Evolutionary conservation across 2,113 vertebrate species (phyloP), one percentile per base, ranked within the genome.

Genomic region (Nibea coibor): DNA sequence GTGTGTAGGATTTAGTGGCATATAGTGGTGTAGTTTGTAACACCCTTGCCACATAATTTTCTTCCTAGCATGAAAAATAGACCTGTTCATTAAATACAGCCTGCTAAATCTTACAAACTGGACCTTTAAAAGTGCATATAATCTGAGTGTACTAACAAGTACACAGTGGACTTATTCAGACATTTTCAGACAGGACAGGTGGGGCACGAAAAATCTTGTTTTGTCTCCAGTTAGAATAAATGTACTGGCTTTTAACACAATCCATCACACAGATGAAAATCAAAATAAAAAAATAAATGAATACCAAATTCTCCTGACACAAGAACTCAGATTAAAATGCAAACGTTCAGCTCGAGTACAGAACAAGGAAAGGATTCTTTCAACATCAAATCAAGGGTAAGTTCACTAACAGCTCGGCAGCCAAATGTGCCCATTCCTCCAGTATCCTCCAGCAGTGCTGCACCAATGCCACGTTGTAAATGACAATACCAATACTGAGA

Each of bases 271-370:
- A 39, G 53, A 26, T 26, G 24, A 26, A 26, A 26, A 26, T 26
- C 24, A 26, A 26, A 26, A 26, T 26, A 1, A 10, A 28, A 16
- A 63, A 53, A 54, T 43, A 2, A 10, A 43, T 14, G 12, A 19
- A 62, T 4, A 39, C 1, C 47, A 42, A n/a, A n/a, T 63, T 26
- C 22, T 54, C 31, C 16, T 28, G 15, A 22, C 48, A 47, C 24
- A 48, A 26, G 3, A 59, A 50, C 19, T 35, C 56, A 45, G 48
- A 51, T 74, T 5, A 56, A 66, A 78, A 54, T 47, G 4, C 61
- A 54, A 63, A 81, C 69, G 69, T 75, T 63, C 15, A 56, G 39
- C 51, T 28, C 63, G 57, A 84, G 56, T 17, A 24, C 43, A 67
- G 31, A 56, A 16, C 15, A 39, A 59, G 39, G 24, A 51, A 10